A percentile compares a stretch with the other conserved stretches of the same genome.
Conservation (phyloP, 1,140 invertebrate species). For the Augochlora pura region DNA sequence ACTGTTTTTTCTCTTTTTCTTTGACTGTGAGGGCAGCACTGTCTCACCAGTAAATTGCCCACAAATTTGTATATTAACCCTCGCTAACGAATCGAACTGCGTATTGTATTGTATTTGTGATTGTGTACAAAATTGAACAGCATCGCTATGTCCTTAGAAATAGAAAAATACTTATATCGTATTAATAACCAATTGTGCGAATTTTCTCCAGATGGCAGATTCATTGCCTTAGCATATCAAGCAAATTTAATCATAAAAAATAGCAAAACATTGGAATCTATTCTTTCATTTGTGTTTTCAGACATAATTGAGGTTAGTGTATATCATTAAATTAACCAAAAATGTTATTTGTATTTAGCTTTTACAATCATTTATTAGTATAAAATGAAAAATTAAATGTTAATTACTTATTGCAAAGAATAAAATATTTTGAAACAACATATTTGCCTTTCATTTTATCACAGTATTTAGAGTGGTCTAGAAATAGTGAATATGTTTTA, state of each 20-base stretch:
- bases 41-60: no score
- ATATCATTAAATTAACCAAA: conserved; percentile 1
- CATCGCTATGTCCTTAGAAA: not conserved
- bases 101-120: not conserved
- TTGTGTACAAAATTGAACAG: not conserved
- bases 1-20: no score
- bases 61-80: no score
- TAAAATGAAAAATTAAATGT: not conserved
- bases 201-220: conserved; percentile 73
- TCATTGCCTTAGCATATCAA: conserved; percentile 72
- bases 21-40: no score
- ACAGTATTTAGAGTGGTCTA: conserved; percentile 75
- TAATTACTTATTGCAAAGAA: not conserved
- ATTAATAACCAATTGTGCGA: conserved; percentile 74
- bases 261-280: conserved; percentile 58
- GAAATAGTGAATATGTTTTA: conserved; percentile 71
- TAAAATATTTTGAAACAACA: conserved; percentile 19
- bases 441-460: conserved; percentile 41
- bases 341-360: not conserved
- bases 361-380: conserved; percentile 14
- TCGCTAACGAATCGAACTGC: no score
- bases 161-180: conserved; percentile 44
- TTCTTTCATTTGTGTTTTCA: conserved; percentile 65
- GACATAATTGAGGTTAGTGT: conserved; percentile 76
- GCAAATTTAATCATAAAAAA: conserved; percentile 69